Conservation (phyloP, 2,113 vertebrate species). For the Ellobius talpinus region DNA sequence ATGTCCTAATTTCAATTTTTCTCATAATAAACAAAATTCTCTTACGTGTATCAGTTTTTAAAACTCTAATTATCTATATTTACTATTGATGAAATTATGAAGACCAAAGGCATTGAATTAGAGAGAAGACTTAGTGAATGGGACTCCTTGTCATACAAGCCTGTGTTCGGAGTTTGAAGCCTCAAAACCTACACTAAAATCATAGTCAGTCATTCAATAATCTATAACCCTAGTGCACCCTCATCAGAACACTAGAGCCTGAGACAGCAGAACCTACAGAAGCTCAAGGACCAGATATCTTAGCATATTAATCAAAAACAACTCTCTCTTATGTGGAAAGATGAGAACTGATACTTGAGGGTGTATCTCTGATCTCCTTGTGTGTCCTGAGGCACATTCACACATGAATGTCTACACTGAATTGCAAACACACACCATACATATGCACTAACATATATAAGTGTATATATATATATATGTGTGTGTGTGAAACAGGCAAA, state of each 20-base stretch:
- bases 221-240: background rate
- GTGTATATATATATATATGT: too few species aligned
- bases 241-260: too few species aligned
- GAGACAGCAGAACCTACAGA: background rate
- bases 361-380: too few species aligned
- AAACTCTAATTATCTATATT: background rate
- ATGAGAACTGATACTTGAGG: background rate
- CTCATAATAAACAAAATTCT: background rate
- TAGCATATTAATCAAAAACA: too few species aligned
- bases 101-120: background rate
- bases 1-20: background rate
- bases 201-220: background rate
- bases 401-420: background rate
- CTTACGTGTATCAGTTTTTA: background rate
- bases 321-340: background rate
- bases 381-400: background rate
- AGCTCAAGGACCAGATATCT: background rate
- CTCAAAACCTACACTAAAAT: background rate
- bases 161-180: too few species aligned
- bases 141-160: background rate
- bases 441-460: too few species aligned
- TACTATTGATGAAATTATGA: background rate
- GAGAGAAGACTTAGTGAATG: background rate
- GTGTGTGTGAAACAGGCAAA: background rate
- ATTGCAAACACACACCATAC: background rate